A percentile compares a stretch with the other conserved stretches of the same genome.
phyloP scores from a whole-genome alignment of 2,113 vertebrate genomes.

The Saguinus midas region DNA sequence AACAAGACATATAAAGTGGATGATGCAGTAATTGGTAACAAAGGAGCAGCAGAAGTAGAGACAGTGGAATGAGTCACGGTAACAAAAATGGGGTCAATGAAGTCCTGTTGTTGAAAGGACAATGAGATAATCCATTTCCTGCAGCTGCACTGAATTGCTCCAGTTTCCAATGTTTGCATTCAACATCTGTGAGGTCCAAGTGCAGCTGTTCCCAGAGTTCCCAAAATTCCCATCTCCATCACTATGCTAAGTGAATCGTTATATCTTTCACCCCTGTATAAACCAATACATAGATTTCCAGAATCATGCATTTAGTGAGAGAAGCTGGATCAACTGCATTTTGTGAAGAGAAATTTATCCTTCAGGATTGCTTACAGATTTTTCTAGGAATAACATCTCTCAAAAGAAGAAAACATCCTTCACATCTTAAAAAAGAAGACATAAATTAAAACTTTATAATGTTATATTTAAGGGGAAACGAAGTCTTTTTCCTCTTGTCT shows the following conservation, averaged over 20 bases:
- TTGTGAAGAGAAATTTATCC: constrained; percentile 25
- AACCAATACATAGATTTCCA: background rate
- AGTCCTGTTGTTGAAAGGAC: background rate
- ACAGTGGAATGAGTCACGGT: background rate
- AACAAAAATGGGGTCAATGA: background rate
- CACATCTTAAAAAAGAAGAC: background rate
- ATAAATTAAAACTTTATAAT: background rate
- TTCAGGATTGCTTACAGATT: constrained; percentile 9
- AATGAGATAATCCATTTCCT: background rate
- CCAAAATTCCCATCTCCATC: background rate
- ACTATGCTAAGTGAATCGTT: background rate
- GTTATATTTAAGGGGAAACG: constrained; percentile 6
- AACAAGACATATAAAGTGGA: background rate
- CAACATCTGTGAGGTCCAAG: background rate
- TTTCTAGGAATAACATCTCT: background rate
- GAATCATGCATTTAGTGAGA: background rate
- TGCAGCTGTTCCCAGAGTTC: background rate
- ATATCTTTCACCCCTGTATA: background rate
- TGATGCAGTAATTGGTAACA: background rate
- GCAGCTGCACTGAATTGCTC: background rate
- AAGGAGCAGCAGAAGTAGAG: background rate
- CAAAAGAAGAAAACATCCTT: constrained; percentile 3
- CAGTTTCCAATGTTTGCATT: background rate
- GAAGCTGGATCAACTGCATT: background rate
- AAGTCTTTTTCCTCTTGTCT: background rate